A percentile compares a stretch with the other conserved stretches of the same genome.
Conservation (phyloP, 2,113 vertebrate species). For the Podarcis raffonei region DNA sequence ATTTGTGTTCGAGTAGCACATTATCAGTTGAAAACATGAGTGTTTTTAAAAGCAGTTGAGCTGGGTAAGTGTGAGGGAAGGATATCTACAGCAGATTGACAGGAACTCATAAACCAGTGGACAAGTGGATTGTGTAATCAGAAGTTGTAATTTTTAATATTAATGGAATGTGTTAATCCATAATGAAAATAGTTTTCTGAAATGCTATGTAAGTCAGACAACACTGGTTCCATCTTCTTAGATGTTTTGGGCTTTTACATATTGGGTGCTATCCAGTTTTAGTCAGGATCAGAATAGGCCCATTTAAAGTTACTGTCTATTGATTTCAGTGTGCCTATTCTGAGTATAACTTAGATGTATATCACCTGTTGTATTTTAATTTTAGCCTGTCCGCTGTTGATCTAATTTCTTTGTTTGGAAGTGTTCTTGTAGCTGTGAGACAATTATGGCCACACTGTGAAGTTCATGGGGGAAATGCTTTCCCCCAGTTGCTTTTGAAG, state of each 20-base stretch:
- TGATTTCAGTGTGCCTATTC: too few relatives aligned
- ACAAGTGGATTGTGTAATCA: background rate
- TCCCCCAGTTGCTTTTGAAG: background rate
- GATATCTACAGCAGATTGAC: constrained; percentile 6
- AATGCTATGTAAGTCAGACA: background rate
- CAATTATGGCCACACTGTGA: too few relatives aligned
- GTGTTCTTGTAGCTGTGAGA: background rate
- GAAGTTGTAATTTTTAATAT: background rate
- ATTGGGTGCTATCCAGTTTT: background rate
- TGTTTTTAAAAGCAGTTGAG: constrained; percentile 2
- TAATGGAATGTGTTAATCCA: background rate
- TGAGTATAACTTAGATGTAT: too few relatives aligned
- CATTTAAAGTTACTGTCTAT: too few relatives aligned
- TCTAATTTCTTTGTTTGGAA: background rate
- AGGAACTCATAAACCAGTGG: background rate
- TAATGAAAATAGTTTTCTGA: background rate
- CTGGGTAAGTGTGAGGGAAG: constrained; percentile 25
- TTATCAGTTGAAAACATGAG: constrained; percentile 44
- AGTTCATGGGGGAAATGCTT: background rate
- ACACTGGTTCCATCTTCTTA: background rate
- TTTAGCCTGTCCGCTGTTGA: too few relatives aligned
- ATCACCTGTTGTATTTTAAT: too few relatives aligned
- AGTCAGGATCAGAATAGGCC: too few relatives aligned
- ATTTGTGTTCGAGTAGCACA: constrained; percentile 57
- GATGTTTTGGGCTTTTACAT: background rate